Base-by-base conservation (phyloP, 1,140 invertebrate genomes). In the Macrobrachium rosenbergii region DNA sequence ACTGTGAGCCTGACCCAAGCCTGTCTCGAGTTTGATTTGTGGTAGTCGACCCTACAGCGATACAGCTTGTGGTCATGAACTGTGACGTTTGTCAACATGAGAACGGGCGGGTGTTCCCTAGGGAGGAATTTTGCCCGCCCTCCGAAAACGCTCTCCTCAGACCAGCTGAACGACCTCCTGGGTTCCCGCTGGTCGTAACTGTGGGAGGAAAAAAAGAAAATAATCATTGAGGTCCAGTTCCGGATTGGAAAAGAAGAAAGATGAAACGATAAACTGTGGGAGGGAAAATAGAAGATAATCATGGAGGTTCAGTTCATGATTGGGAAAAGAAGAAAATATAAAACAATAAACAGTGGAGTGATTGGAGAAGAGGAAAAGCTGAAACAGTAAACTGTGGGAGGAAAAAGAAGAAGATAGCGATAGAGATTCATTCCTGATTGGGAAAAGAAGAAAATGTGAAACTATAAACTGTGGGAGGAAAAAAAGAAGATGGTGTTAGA, bases 21-120 rank as follows among this genome's bases (percentile, higher is more conserved):
- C 77, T 88, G 82, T 21, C 85, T 79, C n/a, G 89, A 89, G 77
- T 89, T 89, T 16, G 85, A 80, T 58, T 89, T 82, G 77, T 82
- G 79, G 67, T 83, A 89, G 59, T 89, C 89, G 0, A 89, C 85
- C 7, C 89, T n/a, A 37, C 89, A 89, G 0, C 89, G 72, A 73
- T 88, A 89, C 2, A 83, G 77, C 64, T 85, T 60, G n/a, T 81
- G 80, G 59, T 89, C 89, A 21, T 28, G 75, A 0, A 82, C 72
- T n/a, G 67, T 37, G 59, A 87, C 81, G 58, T 88, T 87, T 6
- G 76, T 81, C 12, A 89, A 64, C 58, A 84, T 79, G 12, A 89
- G 28, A 0, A 87, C 83, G 0, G 85, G 89, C 7, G 89, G 89
- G 43, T 73, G 80, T 58, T 87, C 86, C 60, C 80, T 63, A 19